Percentiles rank a stretch among this genome's conserved stretches.
Evolutionary conservation across 2,888 invertebrate species (phyloP).

Genomic region (Embidobia sp.): DNA sequence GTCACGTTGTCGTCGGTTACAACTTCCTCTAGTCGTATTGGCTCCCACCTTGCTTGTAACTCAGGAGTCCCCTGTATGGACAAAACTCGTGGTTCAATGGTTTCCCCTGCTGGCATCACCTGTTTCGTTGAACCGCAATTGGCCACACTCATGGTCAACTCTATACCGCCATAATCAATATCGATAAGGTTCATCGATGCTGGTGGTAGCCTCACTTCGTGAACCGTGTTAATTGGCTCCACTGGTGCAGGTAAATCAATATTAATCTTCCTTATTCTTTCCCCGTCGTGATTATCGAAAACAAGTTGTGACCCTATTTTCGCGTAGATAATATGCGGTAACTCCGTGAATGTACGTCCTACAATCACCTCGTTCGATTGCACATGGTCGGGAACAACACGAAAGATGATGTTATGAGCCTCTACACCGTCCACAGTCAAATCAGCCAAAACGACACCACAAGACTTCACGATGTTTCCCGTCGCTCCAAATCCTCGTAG

Average conservation of each 20-base stretch:
- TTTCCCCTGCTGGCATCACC: not conserved
- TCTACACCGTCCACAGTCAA: constrained; percentile 56
- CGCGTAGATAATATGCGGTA: constrained; percentile 12
- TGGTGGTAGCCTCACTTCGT: not conserved
- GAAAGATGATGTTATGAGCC: constrained; percentile 39
- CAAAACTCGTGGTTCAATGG: not conserved
- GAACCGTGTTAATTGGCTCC: not conserved
- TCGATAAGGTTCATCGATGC: not conserved
- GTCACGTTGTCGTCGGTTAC: not conserved
- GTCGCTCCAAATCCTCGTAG: constrained; percentile 36
- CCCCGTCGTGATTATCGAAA: not conserved
- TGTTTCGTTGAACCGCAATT: not conserved
- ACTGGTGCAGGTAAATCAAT: not conserved
- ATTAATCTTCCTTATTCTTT: not conserved
- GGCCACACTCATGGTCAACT: not conserved
- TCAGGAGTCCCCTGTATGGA: not conserved
- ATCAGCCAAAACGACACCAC: constrained; percentile 24
- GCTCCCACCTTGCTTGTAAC: not conserved
- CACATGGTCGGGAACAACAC: constrained; percentile 22
- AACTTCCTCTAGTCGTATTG: not conserved
- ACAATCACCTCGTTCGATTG: constrained; percentile 8
- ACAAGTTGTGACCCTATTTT: not conserved
- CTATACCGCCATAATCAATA: not conserved
- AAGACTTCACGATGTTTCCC: constrained; percentile 26
- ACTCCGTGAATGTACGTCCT: constrained; percentile 15